A percentile compares a stretch with the other conserved stretches of the same genome.
Evolutionary conservation across 2,888 invertebrate species (phyloP).

Genomic region (Nephrotoma appendiculata): DNA sequence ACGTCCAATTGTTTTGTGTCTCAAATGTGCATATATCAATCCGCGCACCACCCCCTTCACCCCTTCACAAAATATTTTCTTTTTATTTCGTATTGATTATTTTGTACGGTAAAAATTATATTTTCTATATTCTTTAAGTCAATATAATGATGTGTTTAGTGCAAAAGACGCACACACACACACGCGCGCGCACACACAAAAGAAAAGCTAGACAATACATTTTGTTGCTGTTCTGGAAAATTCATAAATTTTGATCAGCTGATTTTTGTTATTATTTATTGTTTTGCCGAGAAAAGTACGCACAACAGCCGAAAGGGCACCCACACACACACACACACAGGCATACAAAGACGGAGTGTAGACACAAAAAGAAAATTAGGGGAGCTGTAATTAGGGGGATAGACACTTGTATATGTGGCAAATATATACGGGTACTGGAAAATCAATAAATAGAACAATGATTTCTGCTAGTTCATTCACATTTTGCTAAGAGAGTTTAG

Average conservation of each 20-base stretch:
- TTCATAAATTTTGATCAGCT: background rate
- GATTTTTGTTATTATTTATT: background rate
- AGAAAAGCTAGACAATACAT: background rate
- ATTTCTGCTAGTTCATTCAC: background rate
- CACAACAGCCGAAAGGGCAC: background rate
- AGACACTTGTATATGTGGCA: background rate
- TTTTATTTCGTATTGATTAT: background rate
- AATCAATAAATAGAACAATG: background rate
- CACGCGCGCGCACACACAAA: background rate
- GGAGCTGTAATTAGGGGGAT: background rate
- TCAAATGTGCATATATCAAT: background rate
- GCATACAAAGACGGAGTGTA: background rate
- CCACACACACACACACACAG: background rate
- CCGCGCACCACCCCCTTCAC: background rate
- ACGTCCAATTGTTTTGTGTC: background rate
- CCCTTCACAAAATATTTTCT: background rate
- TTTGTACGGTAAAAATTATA: background rate
- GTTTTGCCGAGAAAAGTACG: background rate
- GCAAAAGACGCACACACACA: background rate
- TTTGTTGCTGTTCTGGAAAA: background rate
- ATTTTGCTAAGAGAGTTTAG: background rate
- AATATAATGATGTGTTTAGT: background rate
- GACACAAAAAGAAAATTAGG: background rate
- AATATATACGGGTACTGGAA: background rate
- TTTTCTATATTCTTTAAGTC: background rate